These are phyloP conservation scores for Numida meleagris DNA, from an alignment of 2,113 vertebrate genomes.

Conservation along the genomic window DNA sequence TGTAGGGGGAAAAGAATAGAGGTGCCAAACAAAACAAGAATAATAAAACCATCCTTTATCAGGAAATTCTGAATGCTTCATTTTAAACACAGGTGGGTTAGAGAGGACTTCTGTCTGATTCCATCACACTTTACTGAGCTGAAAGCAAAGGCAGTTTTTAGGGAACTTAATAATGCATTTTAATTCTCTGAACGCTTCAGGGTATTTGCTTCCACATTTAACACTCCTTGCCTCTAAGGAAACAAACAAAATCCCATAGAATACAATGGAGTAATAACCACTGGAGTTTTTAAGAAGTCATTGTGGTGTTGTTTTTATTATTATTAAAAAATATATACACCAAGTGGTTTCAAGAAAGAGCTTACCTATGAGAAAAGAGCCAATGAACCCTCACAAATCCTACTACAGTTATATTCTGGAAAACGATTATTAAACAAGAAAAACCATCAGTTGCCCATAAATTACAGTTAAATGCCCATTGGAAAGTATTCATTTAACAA, in stretches of 20 bases:
- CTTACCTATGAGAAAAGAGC: not conserved
- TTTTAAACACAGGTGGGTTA: not conserved
- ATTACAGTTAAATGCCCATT: not conserved
- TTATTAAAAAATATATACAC: not conserved
- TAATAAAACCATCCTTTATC: not conserved
- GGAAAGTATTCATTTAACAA: constrained; percentile 19
- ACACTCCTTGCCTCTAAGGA: not conserved
- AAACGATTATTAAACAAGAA: constrained; percentile 12
- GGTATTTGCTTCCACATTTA: not conserved
- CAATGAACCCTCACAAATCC: not conserved
- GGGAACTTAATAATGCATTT: not conserved
- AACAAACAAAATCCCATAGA: not conserved
- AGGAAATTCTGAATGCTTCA: not conserved
- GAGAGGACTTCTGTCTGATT: not conserved
- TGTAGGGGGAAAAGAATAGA: not conserved
- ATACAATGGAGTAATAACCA: not conserved
- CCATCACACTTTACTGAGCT: not conserved
- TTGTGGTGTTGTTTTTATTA: not conserved
- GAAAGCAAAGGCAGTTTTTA: not conserved
- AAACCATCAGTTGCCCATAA: not conserved
- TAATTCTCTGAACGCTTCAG: not conserved
- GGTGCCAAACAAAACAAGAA: not conserved
- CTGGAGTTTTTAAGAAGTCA: not conserved
- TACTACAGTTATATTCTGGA: not conserved
- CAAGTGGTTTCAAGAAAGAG: not conserved